Base-by-base conservation (phyloP, 1,140 invertebrate species). In the Drosophila nikananu region DNA sequence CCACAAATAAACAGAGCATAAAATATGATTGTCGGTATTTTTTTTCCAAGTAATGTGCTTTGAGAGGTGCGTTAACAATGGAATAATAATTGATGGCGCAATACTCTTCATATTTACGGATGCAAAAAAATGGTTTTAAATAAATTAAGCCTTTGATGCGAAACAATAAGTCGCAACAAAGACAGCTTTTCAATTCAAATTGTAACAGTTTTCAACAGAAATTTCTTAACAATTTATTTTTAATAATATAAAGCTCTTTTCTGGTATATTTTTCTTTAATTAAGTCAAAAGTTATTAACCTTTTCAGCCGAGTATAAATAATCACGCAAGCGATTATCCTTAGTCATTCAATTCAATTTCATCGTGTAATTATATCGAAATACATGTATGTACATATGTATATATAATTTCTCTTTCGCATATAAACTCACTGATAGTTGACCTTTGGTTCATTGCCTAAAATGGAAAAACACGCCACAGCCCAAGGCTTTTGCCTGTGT, bases 1-100 rank as follows among this genome's bases (percentile, higher is more conserved):
- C 48, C 49, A 37, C 75, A 84, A 86, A 80, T 82, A 86, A 90
- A 86, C 86, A 90, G 76, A 86, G 79, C 81, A 80, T 91, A 71
- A 90, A 91, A 86, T 90, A 91, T 86, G 65, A 65, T 66, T 81
- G 67, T 81, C 63, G 76, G 77, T 82, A 72, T 59, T 68, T 86
- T 55, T 55, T 64, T 59, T 51, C 35, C 48, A 59, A 59, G 60
- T 60, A 60, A 55, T 64, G 19, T 23, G 30, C 32, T n/a, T 51
- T 27, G 52, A 51, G 37, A 49, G 67, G 35, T 32, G 25, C 19
- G 44, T 74, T 52, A 30, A 74, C 46, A 52, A 73, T 44, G 55
- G 27, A 55, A 57, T 39, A 17, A 54, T 55, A 71, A 55, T 71
- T 71, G 39, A 68, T 68, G 39, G 27, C 27, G 49, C 30, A 61